Conservation (phyloP, 2,797 vertebrate genomes). For the Chiroxiphia lanceolata region DNA sequence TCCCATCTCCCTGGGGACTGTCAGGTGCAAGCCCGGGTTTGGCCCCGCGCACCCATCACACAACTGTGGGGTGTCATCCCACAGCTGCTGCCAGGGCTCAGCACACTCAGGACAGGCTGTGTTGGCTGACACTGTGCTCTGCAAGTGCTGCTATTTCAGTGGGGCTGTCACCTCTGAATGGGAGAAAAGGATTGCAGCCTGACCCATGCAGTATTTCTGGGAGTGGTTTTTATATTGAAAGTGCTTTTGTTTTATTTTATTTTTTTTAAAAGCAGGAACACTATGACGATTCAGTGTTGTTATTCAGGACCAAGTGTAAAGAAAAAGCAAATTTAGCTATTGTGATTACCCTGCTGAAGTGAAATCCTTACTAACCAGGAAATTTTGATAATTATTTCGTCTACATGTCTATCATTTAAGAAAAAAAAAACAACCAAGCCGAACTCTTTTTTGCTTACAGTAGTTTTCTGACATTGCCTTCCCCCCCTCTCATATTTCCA, state of each 20-base stretch:
- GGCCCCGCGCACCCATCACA: accelerated
- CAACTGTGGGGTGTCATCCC: accelerated
- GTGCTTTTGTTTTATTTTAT: too few species aligned
- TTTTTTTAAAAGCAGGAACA: not conserved
- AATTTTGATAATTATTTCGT: not conserved
- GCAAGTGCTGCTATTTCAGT: not conserved
- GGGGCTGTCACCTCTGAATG: not conserved
- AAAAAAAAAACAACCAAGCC: accelerated
- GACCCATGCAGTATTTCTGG: not conserved
- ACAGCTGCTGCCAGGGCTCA: accelerated
- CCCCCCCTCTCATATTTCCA: not conserved
- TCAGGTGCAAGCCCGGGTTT: accelerated
- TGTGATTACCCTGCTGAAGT: not conserved
- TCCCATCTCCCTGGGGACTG: accelerated
- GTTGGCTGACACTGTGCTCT: accelerated
- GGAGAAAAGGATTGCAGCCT: too few species aligned
- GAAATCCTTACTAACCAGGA: not conserved
- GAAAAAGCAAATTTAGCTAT: not conserved
- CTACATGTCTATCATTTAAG: accelerated
- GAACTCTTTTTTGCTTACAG: not conserved
- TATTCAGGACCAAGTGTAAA: not conserved
- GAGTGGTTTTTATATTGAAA: not conserved
- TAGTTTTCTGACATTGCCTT: not conserved
- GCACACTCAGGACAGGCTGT: too few species aligned
- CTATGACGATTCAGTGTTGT: accelerated